Conservation (phyloP, 2,888 invertebrate species). For the Lasius fuliginosus region DNA sequence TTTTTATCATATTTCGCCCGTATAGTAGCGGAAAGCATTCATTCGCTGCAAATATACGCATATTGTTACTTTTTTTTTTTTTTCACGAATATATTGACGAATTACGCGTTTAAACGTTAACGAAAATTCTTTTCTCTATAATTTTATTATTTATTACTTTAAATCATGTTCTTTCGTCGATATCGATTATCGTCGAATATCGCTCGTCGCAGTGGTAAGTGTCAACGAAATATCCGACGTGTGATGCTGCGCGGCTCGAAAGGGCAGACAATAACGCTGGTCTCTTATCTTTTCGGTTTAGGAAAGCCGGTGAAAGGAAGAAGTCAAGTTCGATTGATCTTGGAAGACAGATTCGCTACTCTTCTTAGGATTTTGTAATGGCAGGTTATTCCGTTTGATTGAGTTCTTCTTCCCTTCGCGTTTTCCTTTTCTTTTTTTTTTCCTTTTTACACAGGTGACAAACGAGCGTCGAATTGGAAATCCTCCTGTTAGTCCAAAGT, state of each 20-base stretch:
- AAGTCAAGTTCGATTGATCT: slow-evolving; percentile 19
- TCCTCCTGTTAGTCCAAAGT: slow-evolving; percentile 27
- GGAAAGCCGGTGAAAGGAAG: not conserved
- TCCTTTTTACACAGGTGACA: slow-evolving; percentile 22
- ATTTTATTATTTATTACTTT: not conserved
- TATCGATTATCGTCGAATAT: not conserved
- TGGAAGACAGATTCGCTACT: not conserved
- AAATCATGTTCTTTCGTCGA: not conserved
- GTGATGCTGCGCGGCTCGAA: not conserved
- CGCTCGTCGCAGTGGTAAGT: not conserved
- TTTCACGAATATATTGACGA: slow-evolving; percentile 6
- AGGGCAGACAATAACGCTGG: not conserved
- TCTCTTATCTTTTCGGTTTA: not conserved
- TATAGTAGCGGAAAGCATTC: not conserved
- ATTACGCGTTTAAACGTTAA: not conserved
- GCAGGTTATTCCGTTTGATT: slow-evolving; percentile 20
- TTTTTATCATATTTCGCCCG: slow-evolving; percentile 28
- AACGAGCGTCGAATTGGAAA: slow-evolving; percentile 6
- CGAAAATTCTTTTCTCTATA: not conserved
- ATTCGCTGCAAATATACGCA: not conserved
- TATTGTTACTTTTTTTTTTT: not conserved
- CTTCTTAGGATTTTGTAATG: slow-evolving; percentile 18
- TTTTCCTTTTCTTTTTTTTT: not conserved
- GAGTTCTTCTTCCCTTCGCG: not conserved
- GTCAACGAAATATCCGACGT: not conserved